phyloP scores from a whole-genome alignment of 2,797 vertebrate genomes.

The Remorina albescens region DNA sequence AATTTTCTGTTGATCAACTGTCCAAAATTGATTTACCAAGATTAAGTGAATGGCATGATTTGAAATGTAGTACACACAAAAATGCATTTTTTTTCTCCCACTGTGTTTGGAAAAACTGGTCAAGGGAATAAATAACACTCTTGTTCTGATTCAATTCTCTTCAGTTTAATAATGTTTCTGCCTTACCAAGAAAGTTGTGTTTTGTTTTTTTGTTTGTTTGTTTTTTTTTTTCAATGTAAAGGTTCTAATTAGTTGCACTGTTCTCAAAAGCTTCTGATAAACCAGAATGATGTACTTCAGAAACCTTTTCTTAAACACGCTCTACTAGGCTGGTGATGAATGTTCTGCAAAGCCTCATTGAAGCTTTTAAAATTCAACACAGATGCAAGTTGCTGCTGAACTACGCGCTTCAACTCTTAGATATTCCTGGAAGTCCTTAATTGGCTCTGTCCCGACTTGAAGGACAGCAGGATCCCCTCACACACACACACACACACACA shows the following conservation, averaged over 20 bases:
- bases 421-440: conserved; percentile 52
- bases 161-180: not conserved
- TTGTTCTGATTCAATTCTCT: not conserved
- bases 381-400: conserved; percentile 12
- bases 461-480: conserved; percentile 49
- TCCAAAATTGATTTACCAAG: too few relatives aligned
- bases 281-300: not conserved
- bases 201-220: too few relatives aligned
- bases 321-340: not conserved
- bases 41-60: too few relatives aligned
- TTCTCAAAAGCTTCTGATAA: not conserved
- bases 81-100: too few relatives aligned
- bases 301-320: not conserved
- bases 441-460: conserved; percentile 61
- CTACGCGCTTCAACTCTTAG: conserved; percentile 24
- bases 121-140: not conserved
- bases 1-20: too few relatives aligned
- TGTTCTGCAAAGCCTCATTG: conserved; percentile 1
- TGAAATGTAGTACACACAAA: too few relatives aligned
- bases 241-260: too few relatives aligned
- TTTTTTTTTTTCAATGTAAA: not conserved
- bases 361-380: conserved; percentile 3
- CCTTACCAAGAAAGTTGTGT: not conserved
- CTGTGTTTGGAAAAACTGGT: not conserved
- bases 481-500: too few relatives aligned